Percentiles rank a stretch among this genome's conserved stretches.
Evolutionary conservation across 2,888 invertebrate species (phyloP).

Genomic region (Galeopsomyia nigrocyanea): DNA sequence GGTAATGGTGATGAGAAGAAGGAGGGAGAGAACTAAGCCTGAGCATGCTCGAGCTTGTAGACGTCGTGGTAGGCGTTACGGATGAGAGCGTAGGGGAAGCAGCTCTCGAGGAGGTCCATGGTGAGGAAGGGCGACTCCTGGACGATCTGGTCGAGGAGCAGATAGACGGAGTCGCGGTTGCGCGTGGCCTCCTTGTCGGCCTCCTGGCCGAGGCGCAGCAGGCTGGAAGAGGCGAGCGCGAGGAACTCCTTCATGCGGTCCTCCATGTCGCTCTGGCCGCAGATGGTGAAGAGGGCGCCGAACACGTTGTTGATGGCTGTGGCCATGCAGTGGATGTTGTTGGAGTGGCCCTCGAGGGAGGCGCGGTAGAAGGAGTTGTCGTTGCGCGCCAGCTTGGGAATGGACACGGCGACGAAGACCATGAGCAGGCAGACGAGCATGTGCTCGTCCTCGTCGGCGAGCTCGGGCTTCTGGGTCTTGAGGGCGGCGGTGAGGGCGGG

Average conservation of each 20-base stretch:
- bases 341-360: constrained; percentile 93
- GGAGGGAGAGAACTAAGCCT: constrained; percentile 59
- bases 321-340: constrained; percentile 99
- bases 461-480: constrained; percentile 81
- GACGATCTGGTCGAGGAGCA: constrained; percentile 96
- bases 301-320: constrained; percentile 96
- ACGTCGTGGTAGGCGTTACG: constrained; percentile 98
- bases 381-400: constrained; percentile 92
- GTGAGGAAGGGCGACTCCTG: constrained; percentile 98
- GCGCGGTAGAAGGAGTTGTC: constrained; percentile 92
- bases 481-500: constrained; percentile 90
- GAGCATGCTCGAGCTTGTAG: constrained; percentile 87
- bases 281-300: constrained; percentile 95
- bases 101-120: constrained; percentile 98
- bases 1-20: no score
- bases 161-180: constrained; percentile 96
- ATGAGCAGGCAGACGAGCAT: constrained; percentile 93
- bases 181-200: constrained; percentile 93
- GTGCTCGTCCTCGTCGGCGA: constrained; percentile 90
- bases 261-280: constrained; percentile 96
- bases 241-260: constrained; percentile 97
- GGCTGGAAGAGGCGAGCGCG: constrained; percentile 93
- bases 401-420: constrained; percentile 98
- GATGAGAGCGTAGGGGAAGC: constrained; percentile 98
- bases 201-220: constrained; percentile 94